A percentile compares a stretch with the other conserved stretches of the same genome.
These are phyloP conservation scores for Anneissia japonica DNA, from an alignment of 35 echinoderm and acorn worm species.

Conservation along the genomic window DNA sequence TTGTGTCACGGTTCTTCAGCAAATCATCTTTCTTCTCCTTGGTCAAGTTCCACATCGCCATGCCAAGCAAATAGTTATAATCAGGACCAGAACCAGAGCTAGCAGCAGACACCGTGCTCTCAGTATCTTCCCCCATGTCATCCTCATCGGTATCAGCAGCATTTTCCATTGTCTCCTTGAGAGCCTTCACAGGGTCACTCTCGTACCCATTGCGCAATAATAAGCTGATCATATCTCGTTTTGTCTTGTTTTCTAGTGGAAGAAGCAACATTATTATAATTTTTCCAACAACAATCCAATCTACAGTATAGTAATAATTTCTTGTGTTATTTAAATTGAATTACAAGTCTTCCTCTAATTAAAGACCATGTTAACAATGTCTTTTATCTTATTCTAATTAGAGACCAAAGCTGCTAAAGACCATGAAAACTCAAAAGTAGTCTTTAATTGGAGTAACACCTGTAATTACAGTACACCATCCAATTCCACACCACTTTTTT, in stretches of 20 bases:
- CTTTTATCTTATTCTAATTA: too few species aligned
- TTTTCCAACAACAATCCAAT: too few species aligned
- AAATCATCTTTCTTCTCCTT: conserved; percentile 86
- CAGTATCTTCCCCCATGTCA: conserved; percentile 45
- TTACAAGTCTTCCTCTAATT: too few species aligned
- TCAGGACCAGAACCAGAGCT: conserved; percentile 50
- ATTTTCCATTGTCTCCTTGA: conserved; percentile 68
- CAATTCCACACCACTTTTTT: too few species aligned
- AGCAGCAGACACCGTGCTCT: conserved; percentile 41
- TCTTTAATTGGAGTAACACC: too few species aligned
- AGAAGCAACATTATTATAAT: too few species aligned
- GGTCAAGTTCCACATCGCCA: conserved; percentile 81
- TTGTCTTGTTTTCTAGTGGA: conserved; percentile 83
- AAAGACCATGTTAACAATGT: too few species aligned
- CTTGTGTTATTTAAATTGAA: too few species aligned
- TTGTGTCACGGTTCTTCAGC: conserved; percentile 66
- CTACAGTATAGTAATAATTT: too few species aligned
- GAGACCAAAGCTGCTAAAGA: too few species aligned
- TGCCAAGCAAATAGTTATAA: conserved; percentile 87
- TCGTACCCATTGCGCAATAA: conserved; percentile 78
- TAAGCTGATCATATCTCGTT: conserved; percentile 80
- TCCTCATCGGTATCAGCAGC: conserved; percentile 19
- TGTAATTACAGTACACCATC: too few species aligned
- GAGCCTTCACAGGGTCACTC: conserved; percentile 82
- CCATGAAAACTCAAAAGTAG: too few species aligned